These are phyloP conservation scores for Muntiacus muntjak DNA, from an alignment of 2,113 vertebrate species.

Conservation along the genomic window DNA sequence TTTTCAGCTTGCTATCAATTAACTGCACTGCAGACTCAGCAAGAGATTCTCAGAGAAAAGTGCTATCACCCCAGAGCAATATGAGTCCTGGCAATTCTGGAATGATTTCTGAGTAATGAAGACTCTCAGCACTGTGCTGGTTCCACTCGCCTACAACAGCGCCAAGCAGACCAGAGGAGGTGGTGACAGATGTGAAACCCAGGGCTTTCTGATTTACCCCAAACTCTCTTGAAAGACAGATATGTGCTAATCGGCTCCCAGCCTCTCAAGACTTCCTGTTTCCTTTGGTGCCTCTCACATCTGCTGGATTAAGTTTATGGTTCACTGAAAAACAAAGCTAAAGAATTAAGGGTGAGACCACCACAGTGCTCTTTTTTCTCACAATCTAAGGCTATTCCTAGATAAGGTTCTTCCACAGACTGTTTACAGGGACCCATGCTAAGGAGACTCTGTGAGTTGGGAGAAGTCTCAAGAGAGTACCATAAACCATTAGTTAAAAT, in stretches of 20 bases:
- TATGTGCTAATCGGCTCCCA: not conserved
- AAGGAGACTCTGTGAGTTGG: not conserved
- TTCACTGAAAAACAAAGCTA: slow-evolving; percentile 17
- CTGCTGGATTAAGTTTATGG: slow-evolving; percentile 30
- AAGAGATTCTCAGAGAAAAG: slow-evolving; percentile 4
- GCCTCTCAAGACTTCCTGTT: slow-evolving; percentile 43
- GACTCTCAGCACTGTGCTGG: not conserved
- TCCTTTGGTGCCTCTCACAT: slow-evolving; percentile 15
- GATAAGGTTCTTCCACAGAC: not conserved
- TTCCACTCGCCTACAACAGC: not conserved
- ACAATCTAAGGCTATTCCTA: not conserved
- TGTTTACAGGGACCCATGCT: not conserved
- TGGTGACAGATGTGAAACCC: not conserved
- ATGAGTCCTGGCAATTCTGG: not conserved
- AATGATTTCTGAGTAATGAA: not conserved
- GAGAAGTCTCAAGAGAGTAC: not conserved
- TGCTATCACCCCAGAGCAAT: not conserved
- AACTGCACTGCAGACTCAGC: not conserved
- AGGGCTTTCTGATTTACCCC: not conserved
- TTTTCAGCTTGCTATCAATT: not conserved
- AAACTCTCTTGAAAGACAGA: slow-evolving; percentile 26
- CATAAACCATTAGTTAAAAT: not conserved
- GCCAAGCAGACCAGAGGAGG: not conserved
- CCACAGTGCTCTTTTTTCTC: not conserved
- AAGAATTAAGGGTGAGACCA: not conserved